phyloP scores from a whole-genome alignment of 2,797 vertebrate species.

The Etheostoma nigrum region DNA sequence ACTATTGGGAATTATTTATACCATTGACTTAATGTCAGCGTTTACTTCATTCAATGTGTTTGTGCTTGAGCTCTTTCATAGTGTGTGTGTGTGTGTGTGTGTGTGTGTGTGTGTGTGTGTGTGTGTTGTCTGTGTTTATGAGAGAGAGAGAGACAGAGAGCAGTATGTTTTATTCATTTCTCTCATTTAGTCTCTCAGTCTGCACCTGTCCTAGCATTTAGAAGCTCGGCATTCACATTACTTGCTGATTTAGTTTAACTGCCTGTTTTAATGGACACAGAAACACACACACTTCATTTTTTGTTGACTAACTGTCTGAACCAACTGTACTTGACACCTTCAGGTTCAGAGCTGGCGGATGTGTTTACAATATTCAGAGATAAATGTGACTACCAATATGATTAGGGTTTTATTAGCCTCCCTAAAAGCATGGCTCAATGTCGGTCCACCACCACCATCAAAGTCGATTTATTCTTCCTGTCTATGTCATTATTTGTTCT shows the following conservation, averaged over 20 bases:
- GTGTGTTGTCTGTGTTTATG: not conserved
- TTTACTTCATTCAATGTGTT: slow-evolving; percentile 72
- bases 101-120: slow-evolving; percentile 19
- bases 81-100: slow-evolving; percentile 31
- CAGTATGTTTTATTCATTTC: slow-evolving; percentile 98
- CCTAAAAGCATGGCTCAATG: not conserved
- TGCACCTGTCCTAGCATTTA: slow-evolving; percentile 98
- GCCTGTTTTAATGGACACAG: slow-evolving; percentile 69
- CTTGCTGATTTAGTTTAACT: slow-evolving; percentile 96
- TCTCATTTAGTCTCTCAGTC: slow-evolving; percentile 96
- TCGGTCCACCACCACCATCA: not conserved
- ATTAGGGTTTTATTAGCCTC: not conserved
- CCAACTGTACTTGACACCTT: slow-evolving; percentile 18
- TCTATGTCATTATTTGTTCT: not conserved
- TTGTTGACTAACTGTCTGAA: slow-evolving; percentile 28
- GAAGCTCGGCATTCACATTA: slow-evolving; percentile 95
- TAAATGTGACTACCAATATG: not conserved
- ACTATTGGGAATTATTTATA: slow-evolving; percentile 96
- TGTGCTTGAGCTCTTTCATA: not conserved
- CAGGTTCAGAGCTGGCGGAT: slow-evolving; percentile 23
- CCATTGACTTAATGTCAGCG: slow-evolving; percentile 96
- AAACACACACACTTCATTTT: slow-evolving; percentile 14
- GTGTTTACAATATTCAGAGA: not conserved
- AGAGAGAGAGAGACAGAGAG: slow-evolving; percentile 36
- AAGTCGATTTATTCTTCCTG: not conserved